Conservation (phyloP, 1,140 invertebrate genomes). For the Nixonia krombeini region DNA sequence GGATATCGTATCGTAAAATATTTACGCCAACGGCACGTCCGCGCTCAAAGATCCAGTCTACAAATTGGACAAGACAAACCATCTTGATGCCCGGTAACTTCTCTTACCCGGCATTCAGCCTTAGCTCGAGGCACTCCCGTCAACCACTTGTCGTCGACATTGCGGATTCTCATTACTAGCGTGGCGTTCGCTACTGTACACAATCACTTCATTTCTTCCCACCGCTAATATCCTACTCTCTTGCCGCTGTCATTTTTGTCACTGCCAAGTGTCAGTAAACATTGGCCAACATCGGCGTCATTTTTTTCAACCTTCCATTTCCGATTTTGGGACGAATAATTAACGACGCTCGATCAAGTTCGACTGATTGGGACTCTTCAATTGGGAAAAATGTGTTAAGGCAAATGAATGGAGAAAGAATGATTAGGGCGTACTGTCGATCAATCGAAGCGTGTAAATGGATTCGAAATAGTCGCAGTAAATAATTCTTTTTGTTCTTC, state of each 20-base stretch:
- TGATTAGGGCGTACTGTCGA: too few relatives aligned
- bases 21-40: conserved; percentile 19
- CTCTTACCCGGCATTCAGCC: conserved; percentile 20
- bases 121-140: conserved; percentile 34
- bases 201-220: conserved; percentile 22
- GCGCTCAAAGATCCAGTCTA: conserved; percentile 12
- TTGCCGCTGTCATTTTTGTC: not conserved
- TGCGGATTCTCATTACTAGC: conserved; percentile 39
- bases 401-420: too few relatives aligned
- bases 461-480: too few relatives aligned
- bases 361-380: too few relatives aligned
- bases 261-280: too few relatives aligned
- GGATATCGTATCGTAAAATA: conserved; percentile 11
- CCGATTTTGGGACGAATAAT: too few relatives aligned
- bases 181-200: conserved; percentile 27
- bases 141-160: conserved; percentile 42
- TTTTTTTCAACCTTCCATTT: too few relatives aligned
- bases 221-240: conserved; percentile 17
- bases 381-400: too few relatives aligned
- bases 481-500: too few relatives aligned
- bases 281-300: too few relatives aligned
- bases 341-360: too few relatives aligned
- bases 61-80: conserved; percentile 40
- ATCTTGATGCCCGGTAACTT: conserved; percentile 22
- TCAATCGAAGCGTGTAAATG: too few relatives aligned